These are phyloP conservation scores for Cynoglossus semilaevis DNA, from an alignment of 2,113 vertebrate species.

Conservation along the genomic window DNA sequence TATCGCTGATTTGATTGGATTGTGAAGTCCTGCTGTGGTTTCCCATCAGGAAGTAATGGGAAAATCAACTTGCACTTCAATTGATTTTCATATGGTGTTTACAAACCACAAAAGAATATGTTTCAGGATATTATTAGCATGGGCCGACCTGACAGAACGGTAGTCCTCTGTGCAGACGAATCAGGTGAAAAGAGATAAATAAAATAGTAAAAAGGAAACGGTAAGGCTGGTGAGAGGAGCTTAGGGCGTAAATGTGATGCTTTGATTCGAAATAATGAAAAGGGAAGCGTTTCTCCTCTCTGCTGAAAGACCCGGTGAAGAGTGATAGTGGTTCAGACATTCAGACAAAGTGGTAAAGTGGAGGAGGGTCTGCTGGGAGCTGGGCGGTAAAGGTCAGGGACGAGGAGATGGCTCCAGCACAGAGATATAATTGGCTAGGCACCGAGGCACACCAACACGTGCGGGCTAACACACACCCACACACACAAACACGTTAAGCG, in stretches of 20 bases:
- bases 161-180: not conserved
- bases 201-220: not conserved
- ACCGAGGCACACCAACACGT: conserved; percentile 44
- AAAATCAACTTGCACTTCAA: conserved; percentile 39
- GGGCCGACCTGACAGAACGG: conserved; percentile 7
- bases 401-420: conserved; percentile 52
- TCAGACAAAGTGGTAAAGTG: conserved; percentile 44
- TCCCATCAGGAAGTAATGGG: conserved; percentile 55
- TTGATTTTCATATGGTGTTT: conserved; percentile 40
- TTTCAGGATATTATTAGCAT: conserved; percentile 37
- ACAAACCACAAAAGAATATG: not conserved
- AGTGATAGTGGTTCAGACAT: conserved; percentile 45
- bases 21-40: conserved; percentile 53
- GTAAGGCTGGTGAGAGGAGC: too few species aligned
- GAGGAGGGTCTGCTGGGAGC: conserved; percentile 52
- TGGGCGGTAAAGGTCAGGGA: conserved; percentile 67
- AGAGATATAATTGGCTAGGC: conserved; percentile 65
- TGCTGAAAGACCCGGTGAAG: conserved; percentile 19
- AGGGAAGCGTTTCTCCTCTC: not conserved
- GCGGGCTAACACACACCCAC: conserved; percentile 11
- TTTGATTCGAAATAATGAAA: conserved; percentile 1
- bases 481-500: conserved; percentile 19
- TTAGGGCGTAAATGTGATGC: not conserved
- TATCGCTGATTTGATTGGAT: conserved; percentile 66
- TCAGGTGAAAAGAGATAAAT: not conserved